phyloP scores from a whole-genome alignment of 2,888 invertebrate genomes.

The Ischnura elegans region DNA sequence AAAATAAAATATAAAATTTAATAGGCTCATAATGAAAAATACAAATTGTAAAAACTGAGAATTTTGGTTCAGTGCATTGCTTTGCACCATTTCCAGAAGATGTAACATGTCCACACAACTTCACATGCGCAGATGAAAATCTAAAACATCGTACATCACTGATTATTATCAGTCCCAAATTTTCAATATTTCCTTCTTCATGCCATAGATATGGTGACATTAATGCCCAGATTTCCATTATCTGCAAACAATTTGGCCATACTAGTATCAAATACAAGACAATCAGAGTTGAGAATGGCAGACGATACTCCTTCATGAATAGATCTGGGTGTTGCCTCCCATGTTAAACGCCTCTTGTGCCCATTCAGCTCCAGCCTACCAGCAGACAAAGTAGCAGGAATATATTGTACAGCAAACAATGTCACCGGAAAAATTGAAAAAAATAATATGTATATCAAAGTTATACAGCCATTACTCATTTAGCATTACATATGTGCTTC shows the following conservation, averaged over 20 bases:
- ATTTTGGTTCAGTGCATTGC: no score
- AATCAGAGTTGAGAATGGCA: slow-evolving; percentile 98
- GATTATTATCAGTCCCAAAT: background rate
- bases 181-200: slow-evolving; percentile 76
- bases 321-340: slow-evolving; percentile 99
- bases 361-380: slow-evolving; percentile 96
- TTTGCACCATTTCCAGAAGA: background rate
- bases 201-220: slow-evolving; percentile 98
- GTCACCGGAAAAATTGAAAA: no score
- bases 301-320: slow-evolving; percentile 99
- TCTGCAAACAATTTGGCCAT: slow-evolving; percentile 99
- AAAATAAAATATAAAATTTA: background rate
- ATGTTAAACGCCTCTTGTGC: slow-evolving; percentile 94
- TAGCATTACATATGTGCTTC: no score
- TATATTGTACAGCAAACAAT: no score
- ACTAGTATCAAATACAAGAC: slow-evolving; percentile 98
- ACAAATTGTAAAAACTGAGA: no score
- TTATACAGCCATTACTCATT: no score
- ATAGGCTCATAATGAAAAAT: no score
- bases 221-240: slow-evolving; percentile 99
- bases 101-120: background rate
- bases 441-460: no score
- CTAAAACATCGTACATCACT: background rate
- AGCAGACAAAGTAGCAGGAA: slow-evolving; percentile 67
- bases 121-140: background rate